Base-by-base conservation (phyloP, 2,888 invertebrate genomes). In the Chloroclysta siterata region DNA sequence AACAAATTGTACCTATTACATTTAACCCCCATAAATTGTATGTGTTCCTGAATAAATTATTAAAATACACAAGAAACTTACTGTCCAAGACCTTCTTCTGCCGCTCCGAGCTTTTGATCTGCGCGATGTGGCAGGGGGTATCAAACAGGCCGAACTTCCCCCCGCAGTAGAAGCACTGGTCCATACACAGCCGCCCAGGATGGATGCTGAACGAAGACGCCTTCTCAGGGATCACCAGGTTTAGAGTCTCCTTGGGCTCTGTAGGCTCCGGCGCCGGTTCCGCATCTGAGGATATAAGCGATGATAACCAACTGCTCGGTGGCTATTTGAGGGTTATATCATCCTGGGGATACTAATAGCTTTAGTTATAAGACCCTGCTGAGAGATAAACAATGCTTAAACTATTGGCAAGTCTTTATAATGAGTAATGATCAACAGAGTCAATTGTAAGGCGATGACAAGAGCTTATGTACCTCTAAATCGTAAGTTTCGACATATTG, bases 141-240 rank as follows among this genome's bases (percentile, higher is more conserved):
- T 97, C 97, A 70, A 97, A 95, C 0, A 97, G 94, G 0, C 97
- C 97, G 75, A 97, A 97, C 85, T 97, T 97, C 10, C 97, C 97
- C 61, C 97, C 97, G 79, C 97, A 97, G 83, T 97, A 97, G 79
- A 96, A 96, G 80, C 97, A 97, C 76, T 97, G 97, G 87, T 97
- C 97, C 82, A 95, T 95, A 81, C 97, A 97, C 55, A 97, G 87
- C 10, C 97, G 89, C 0, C 95, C 97, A 0, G 97, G 97, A 87
- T 97, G 97, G 75, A 97, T 97, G 77, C 96, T 96, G 85, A 97
- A 97, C 0, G 97, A 97, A 8, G 97, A 97, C 0, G 97, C 97
- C 86, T 97, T 97, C 88, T 97, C 97, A 0, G 97, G 97, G 73
- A 97, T 97, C 61, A 97, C 96, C 76, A 97, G 94, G 73, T 94